Base-by-base conservation (phyloP, 2,113 vertebrate genomes). In the Larimichthys crocea region DNA sequence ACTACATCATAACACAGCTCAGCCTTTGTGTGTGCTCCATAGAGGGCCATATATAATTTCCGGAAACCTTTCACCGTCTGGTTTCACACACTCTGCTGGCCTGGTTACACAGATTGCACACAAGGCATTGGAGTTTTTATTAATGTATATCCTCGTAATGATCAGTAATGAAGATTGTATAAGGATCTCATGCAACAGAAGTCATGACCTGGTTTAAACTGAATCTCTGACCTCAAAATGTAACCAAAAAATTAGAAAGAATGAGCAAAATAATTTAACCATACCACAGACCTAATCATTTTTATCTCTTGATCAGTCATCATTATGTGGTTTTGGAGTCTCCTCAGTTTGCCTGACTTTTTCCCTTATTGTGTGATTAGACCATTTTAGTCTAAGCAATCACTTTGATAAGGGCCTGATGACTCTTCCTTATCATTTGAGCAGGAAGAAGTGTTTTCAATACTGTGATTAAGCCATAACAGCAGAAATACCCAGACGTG, bases 391-490 rank as follows among this genome's bases (percentile, higher is more conserved):
- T 53, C 16, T 5, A 81, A 74, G 55, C 49, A 56, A 63, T 80
- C 6, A 10, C 16, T 62, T 35, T 63, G 24, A 72, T 40, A 62
- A 17, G 24, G 40, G 10, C 19, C 26, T 62, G 35, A 44, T 79
- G 46, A 72, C 73, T 31, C 52, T 66, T 63, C 12, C n/a, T 40
- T 73, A 60, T 63, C 26, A 4, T 35, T 31, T 3, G 31, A 53
- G 5, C 68, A 86, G 66, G 59, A 79, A 85, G 49, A 56, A 8
- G 29, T 46, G 16, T 66, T 79, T 81, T 68, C 65, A 74, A 35
- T 17, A 10, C 63, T 67, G 24, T 20, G n/a, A 75, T 35, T 31
- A 74, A 84, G 78, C 40, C 83, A 82, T 79, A 86, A 81, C 61
- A 88, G 20, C 12, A 42, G 10, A 61, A 15, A 67, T 14, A 49